phyloP scores from a whole-genome alignment of 2,797 vertebrate species.

The Phrynocephalus vlangalii region DNA sequence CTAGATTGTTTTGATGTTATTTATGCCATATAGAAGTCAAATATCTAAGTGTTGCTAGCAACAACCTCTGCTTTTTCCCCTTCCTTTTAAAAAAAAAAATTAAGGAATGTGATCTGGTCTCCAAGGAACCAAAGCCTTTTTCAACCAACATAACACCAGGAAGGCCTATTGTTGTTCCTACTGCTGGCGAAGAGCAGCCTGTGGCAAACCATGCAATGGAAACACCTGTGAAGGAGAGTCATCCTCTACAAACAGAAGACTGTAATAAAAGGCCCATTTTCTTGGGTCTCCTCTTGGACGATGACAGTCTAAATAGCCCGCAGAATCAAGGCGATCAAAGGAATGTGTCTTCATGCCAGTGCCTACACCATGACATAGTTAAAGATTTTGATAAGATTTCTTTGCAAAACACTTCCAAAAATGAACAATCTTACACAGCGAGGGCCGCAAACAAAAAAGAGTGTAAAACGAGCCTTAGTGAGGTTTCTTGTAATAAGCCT shows the following conservation, averaged over 20 bases:
- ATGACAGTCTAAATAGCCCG: conserved; percentile 65
- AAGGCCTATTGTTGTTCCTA: conserved; percentile 89
- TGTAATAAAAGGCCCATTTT: conserved; percentile 67
- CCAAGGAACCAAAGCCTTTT: conserved; percentile 81
- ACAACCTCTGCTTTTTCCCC: background rate
- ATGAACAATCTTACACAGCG: conserved; percentile 53
- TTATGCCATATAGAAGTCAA: background rate
- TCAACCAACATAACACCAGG: conserved; percentile 75
- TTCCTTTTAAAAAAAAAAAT: conserved; percentile 54
- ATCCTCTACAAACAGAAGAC: conserved; percentile 68
- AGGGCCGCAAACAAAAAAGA: conserved; percentile 66
- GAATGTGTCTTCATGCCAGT: conserved; percentile 67
- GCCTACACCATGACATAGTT: conserved; percentile 85
- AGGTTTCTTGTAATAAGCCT: conserved; percentile 65
- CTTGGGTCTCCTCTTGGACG: conserved; percentile 81
- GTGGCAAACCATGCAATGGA: conserved; percentile 66
- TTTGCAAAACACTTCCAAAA: conserved; percentile 77
- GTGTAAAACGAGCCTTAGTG: conserved; percentile 66
- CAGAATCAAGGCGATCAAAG: conserved; percentile 67
- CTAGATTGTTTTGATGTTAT: background rate
- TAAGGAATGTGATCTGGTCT: conserved; percentile 87
- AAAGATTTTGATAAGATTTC: conserved; percentile 85
- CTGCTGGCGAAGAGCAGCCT: conserved; percentile 81
- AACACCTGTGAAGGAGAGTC: conserved; percentile 66
- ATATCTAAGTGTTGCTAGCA: conserved; percentile 39